Conservation (phyloP, 2,113 vertebrate genomes). For the Pedionomus torquatus region DNA sequence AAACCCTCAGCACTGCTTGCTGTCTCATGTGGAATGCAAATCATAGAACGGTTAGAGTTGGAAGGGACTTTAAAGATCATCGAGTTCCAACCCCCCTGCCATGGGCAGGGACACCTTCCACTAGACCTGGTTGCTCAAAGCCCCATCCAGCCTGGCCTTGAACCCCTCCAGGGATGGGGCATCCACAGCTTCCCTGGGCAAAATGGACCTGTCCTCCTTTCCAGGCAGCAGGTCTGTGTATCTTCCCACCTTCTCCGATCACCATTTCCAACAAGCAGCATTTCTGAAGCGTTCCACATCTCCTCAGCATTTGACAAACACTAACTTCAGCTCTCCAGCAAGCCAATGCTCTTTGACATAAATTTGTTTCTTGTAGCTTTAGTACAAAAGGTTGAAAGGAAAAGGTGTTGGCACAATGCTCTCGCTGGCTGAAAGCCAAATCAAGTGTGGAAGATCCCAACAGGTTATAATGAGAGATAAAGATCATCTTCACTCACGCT, state of each 20-base stretch:
- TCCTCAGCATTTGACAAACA: not conserved
- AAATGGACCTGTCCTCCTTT: not conserved
- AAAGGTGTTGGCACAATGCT: slow-evolving; percentile 26
- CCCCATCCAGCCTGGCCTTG: no score
- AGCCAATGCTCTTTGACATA: not conserved
- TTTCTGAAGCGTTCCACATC: not conserved
- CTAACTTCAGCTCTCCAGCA: not conserved
- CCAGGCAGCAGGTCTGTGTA: accelerated
- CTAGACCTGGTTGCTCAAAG: no score
- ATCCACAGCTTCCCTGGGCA: no score
- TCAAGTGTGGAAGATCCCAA: not conserved
- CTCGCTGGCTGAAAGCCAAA: not conserved
- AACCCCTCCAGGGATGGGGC: no score
- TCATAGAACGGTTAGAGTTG: no score
- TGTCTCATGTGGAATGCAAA: not conserved
- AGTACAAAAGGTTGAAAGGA: not conserved
- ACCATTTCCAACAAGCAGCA: not conserved
- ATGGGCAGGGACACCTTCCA: no score
- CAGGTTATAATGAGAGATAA: slow-evolving; percentile 48
- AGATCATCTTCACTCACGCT: not conserved
- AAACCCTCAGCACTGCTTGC: not conserved
- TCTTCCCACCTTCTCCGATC: not conserved
- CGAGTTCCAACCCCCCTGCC: no score
- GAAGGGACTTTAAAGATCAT: no score
- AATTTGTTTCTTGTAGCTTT: not conserved